Conservation (phyloP, 2,113 vertebrate species). For the Pagrus major region DNA sequence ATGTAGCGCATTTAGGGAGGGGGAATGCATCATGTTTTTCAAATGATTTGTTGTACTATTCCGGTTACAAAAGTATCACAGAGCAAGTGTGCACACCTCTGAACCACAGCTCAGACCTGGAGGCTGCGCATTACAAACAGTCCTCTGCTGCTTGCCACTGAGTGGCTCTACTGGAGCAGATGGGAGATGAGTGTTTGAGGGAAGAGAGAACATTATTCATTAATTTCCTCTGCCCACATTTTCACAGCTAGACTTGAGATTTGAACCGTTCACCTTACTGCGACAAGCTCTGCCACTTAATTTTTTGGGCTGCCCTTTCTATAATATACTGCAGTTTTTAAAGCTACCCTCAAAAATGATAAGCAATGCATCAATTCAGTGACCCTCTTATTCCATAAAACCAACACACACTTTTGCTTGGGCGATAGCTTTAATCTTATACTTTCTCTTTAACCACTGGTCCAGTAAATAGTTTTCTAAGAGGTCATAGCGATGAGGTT, state of each 20-base stretch:
- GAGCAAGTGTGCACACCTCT: slow-evolving; percentile 23
- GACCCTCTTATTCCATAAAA: slow-evolving; percentile 24
- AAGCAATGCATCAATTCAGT: slow-evolving; percentile 32
- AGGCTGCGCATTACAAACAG: slow-evolving; percentile 39
- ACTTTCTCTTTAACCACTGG: slow-evolving; percentile 55
- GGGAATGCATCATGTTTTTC: slow-evolving; percentile 41
- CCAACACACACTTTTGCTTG: slow-evolving; percentile 3
- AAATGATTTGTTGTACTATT: slow-evolving; percentile 41
- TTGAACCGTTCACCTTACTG: slow-evolving; percentile 39
- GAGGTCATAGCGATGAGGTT: slow-evolving; percentile 55
- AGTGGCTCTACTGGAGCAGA: slow-evolving; percentile 47
- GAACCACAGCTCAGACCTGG: slow-evolving; percentile 42
- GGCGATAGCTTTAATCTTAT: slow-evolving; percentile 31
- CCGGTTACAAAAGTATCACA: slow-evolving; percentile 21
- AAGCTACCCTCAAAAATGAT: slow-evolving; percentile 47
- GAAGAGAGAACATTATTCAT: slow-evolving; percentile 44
- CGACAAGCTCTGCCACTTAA: slow-evolving; percentile 26
- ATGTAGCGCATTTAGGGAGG: neutral
- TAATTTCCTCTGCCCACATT: slow-evolving; percentile 38
- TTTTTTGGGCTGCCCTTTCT: slow-evolving; percentile 12
- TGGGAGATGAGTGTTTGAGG: slow-evolving; percentile 39
- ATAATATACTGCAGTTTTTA: slow-evolving; percentile 1
- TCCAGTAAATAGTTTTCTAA: slow-evolving; percentile 63
- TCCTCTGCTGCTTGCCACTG: slow-evolving; percentile 33
- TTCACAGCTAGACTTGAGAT: slow-evolving; percentile 38